Base-by-base conservation (phyloP, 2,888 invertebrate species). In the Macrosoma leucophasiata region DNA sequence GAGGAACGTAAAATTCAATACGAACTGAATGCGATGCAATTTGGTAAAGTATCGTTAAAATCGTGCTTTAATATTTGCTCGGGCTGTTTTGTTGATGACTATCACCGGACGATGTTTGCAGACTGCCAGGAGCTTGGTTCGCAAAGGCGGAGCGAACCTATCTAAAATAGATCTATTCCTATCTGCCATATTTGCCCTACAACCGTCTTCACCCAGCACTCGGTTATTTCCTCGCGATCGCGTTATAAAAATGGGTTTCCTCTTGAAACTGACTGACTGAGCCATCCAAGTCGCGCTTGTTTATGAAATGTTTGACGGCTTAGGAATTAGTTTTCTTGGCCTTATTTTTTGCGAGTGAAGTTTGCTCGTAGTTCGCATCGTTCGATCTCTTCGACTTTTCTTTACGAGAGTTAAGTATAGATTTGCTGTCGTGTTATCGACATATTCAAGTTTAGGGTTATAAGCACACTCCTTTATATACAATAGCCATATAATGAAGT, bases 251-350 rank as follows among this genome's bases (percentile, higher is more conserved):
- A 72, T 68, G 62, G 58, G 60, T 68, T 60, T 58, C 53, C 59
- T 58, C 57, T 58, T 49, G 52, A 56, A 57, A 58, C 54, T 55
- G 53, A 58, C 51, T 58, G 56, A 55, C 55, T 10, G 35, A 36
- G 33, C 35, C 26, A 32, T 32, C 27, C 36, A 29, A 31, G 37
- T 38, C 28, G 23, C 27, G 55, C 61, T 68, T 72, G 71, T 62
- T 73, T 68, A 67, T 76, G 71, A 76, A 74, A 74, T 73, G 76
- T 76, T 77, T 74, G 77, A 75, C 70, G 64, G 62, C 61, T 63
- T 64, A 65, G 62, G 55, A 72, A 76, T 76, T 75, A 71, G 63
- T 70, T 74, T 71, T 59, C 44, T 33, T 31, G 25, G 15, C 38
- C n/a, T 23, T 25, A 32, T 34, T 42, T 42, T 38, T 49, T 52